Base-by-base conservation (phyloP, 2,888 invertebrate genomes). In the Orchestes rusci region DNA sequence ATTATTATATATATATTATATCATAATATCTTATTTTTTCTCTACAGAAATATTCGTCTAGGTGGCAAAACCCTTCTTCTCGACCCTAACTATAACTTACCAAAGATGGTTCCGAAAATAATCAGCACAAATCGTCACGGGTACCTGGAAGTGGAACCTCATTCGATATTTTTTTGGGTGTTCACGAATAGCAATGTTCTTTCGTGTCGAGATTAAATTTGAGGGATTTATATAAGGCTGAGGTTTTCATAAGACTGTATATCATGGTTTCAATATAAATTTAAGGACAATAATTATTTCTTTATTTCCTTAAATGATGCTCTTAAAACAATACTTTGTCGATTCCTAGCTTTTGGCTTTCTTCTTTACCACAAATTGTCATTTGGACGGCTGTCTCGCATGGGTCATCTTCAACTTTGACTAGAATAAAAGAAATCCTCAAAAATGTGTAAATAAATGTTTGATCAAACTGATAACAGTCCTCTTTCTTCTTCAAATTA, bases 151-250 rank as follows among this genome's bases (percentile, higher is more conserved):
- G 69, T 82, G 66, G 80, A 80, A 3, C 73, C 78, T 34, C 76
- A 74, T 58, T 79, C 82, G 4, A 71, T 82, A 58, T 75, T 73
- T 31, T 84, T 82, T 65, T 77, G 80, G 74, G 72, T 79, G 2
- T 64, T 79, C 46, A 54, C 57, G 3, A 47, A 45, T 43, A 46
- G 45, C 3, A 43, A 53, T 31, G 41, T 53, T 7, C 29, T 39
- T 7, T 51, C 51, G 12, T 58, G 56, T 45, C n/a, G 12, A 8
- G 10, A 3, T 38, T 13, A 36, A 15, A 5, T 16, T 2, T n/a
- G 12, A n/a, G 34, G 15, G 16, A 33, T n/a, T n/a, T n/a, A n/a
- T n/a, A n/a, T n/a, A n/a, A n/a, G n/a, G n/a, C n/a, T 7, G n/a
- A 33, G n/a, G 16, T n/a, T 33, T 2, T 17, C n/a, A 2, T 20